Evolutionary conservation across 2,888 invertebrate species (phyloP).

Genomic region (Muschampia plurimacula): DNA sequence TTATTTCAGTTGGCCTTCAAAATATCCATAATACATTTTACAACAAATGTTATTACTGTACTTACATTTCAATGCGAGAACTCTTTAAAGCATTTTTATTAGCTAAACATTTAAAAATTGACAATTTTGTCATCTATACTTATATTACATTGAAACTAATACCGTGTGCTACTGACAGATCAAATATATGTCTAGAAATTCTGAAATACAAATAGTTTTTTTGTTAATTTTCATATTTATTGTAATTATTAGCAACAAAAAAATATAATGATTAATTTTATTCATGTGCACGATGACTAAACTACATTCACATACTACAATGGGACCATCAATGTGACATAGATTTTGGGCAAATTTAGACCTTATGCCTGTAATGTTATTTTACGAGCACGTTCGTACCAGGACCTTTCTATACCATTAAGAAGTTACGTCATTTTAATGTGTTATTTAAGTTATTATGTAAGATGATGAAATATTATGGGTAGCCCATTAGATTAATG

Average conservation of each 20-base stretch:
- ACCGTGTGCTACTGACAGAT: slow-evolving; percentile 41
- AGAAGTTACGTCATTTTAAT: no score
- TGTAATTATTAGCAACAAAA: slow-evolving; percentile 24
- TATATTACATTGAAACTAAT: slow-evolving; percentile 47
- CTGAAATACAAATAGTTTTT: slow-evolving; percentile 22
- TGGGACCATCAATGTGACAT: slow-evolving; percentile 11
- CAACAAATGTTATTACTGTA: slow-evolving; percentile 76
- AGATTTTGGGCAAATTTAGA: neutral
- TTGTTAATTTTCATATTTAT: slow-evolving; percentile 17
- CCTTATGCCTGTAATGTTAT: neutral
- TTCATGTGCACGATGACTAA: slow-evolving; percentile 28
- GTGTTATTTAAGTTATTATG: no score
- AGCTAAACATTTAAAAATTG: slow-evolving; percentile 82
- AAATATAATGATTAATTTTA: slow-evolving; percentile 11
- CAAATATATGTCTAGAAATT: slow-evolving; percentile 34
- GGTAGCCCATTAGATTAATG: slow-evolving; percentile 9
- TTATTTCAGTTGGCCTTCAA: slow-evolving; percentile 82
- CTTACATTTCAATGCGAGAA: slow-evolving; percentile 74
- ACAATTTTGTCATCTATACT: slow-evolving; percentile 71
- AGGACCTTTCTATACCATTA: neutral
- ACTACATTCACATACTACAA: slow-evolving; percentile 27
- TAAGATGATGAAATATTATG: neutral
- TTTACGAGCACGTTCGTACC: neutral
- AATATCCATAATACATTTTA: slow-evolving; percentile 81
- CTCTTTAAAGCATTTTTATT: slow-evolving; percentile 60